phyloP scores from a whole-genome alignment of 2,888 invertebrate species.

The Blastobasis lacticolella region DNA sequence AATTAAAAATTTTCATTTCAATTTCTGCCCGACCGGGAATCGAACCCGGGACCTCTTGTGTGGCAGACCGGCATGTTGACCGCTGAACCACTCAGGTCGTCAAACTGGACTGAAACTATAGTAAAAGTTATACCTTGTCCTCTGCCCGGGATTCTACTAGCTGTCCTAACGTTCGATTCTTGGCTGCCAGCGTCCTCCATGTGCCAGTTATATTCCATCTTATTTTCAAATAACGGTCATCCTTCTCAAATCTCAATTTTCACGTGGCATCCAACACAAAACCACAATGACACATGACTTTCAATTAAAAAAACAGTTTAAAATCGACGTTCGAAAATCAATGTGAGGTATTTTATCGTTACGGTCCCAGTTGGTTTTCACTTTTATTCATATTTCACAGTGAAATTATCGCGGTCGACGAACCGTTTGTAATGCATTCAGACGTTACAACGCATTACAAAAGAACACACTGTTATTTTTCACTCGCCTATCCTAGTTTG shows the following conservation, averaged over 20 bases:
- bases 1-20: no score
- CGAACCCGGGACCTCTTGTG: no score
- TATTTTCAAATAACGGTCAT: conserved; percentile 23
- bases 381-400: conserved; percentile 30
- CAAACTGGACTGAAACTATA: no score
- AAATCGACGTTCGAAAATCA: neutral
- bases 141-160: conserved; percentile 34
- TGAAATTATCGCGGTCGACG: conserved; percentile 31
- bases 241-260: conserved; percentile 16
- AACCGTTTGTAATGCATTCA: conserved; percentile 19
- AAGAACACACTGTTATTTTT: neutral
- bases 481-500: conserved; percentile 8
- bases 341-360: conserved; percentile 3
- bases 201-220: conserved; percentile 69
- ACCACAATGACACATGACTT: conserved; percentile 26
- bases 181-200: conserved; percentile 51
- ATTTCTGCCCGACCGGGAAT: no score
- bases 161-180: conserved; percentile 37
- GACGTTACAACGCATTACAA: no score
- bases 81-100: no score
- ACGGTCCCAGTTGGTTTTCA: conserved; percentile 19
- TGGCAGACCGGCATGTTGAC: no score
- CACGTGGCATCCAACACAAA: conserved; percentile 33
- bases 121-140: conserved; percentile 39
- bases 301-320: conserved; percentile 2